phyloP scores from a whole-genome alignment of 2,888 invertebrate species.

The Theretra japonica region DNA sequence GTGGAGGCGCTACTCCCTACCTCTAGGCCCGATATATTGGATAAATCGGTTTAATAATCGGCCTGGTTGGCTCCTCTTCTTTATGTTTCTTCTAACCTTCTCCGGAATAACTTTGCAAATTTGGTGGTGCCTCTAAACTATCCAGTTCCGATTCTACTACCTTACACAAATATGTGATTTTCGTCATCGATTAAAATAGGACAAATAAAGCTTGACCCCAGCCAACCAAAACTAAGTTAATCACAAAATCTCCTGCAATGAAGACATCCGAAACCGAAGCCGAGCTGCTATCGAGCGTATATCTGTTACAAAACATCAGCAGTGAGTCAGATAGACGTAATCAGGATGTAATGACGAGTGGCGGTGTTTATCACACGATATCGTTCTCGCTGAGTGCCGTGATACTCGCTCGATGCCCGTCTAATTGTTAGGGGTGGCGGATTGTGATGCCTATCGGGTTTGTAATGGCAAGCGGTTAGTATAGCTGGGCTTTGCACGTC shows the following conservation, averaged over 20 bases:
- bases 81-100: too few species aligned
- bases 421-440: constrained; percentile 39
- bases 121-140: too few species aligned
- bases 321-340: constrained; percentile 29
- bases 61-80: too few species aligned
- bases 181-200: too few species aligned
- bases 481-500: too few species aligned
- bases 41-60: too few species aligned
- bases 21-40: too few species aligned
- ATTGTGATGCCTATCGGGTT: neutral
- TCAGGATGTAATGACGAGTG: constrained; percentile 45
- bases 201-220: too few species aligned
- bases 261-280: constrained; percentile 16
- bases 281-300: constrained; percentile 21
- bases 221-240: neutral
- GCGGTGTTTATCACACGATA: constrained; percentile 47
- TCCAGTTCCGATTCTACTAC: too few species aligned
- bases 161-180: too few species aligned
- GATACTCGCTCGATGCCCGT: constrained; percentile 48
- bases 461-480: neutral
- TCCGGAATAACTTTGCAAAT: too few species aligned
- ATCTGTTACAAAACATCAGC: constrained; percentile 24
- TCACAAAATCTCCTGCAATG: neutral
- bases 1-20: too few species aligned
- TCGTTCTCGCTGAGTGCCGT: constrained; percentile 39